Evolutionary conservation across 2,113 vertebrate genomes (phyloP).

Genomic region (Phaethornis superciliosus): DNA sequence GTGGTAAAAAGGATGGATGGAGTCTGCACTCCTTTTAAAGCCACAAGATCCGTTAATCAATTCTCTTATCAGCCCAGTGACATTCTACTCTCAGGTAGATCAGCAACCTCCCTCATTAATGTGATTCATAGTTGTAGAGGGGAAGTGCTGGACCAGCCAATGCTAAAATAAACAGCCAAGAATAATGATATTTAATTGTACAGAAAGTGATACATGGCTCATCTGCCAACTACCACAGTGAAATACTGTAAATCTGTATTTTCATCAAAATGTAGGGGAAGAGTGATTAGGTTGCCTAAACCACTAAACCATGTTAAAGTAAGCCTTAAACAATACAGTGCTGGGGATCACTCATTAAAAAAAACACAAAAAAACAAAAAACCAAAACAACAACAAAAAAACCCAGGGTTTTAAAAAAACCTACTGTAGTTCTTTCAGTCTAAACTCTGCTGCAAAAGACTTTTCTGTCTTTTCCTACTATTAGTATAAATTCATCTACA

Average conservation of each 20-base stretch:
- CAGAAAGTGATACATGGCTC: background rate
- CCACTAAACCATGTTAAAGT: background rate
- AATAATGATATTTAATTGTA: background rate
- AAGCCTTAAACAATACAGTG: background rate
- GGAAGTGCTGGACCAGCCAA: background rate
- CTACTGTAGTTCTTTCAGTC: background rate
- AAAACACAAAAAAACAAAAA: too few species aligned
- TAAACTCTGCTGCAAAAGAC: background rate
- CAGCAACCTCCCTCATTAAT: background rate
- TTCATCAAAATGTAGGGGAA: background rate
- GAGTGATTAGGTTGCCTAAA: background rate
- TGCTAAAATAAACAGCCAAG: background rate
- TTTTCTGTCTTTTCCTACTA: background rate
- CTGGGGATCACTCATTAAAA: background rate
- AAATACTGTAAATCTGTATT: background rate
- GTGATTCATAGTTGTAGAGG: background rate
- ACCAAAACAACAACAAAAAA: too few species aligned
- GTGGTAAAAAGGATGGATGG: background rate
- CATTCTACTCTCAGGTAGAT: background rate
- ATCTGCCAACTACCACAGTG: background rate
- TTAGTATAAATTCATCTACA: background rate
- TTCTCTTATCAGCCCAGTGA: background rate
- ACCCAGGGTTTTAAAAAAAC: background rate
- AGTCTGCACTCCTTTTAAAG: background rate
- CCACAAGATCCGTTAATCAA: background rate